Base-by-base conservation (phyloP, 1,140 invertebrate genomes). In the Drosophila jambulina region DNA sequence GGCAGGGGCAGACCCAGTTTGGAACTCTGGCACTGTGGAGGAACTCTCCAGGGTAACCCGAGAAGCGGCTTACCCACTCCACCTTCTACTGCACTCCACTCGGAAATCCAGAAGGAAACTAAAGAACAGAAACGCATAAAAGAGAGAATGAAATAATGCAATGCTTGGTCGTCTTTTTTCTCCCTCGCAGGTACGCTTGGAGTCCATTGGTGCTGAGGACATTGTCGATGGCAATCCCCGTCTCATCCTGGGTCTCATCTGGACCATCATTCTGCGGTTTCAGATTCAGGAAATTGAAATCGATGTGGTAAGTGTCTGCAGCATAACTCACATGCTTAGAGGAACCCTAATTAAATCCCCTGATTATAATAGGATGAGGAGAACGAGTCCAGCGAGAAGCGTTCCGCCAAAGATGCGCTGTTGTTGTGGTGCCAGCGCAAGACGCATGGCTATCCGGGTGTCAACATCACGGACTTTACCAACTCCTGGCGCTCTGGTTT, bases 271-370 rank as follows among this genome's bases (percentile, higher is more conserved):
- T 94, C 94, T 99, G 59, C 94, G 98, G 32, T 99, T 99, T 94
- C 98, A 99, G 95, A 99, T 99, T 82, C 98, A 99, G 94, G 98
- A 99, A 94, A 99, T 99, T 92, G 98, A 99, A 94, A 99, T 99
- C 88, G 97, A 99, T 94, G 97, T 99, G 91, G 96, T 97, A 93
- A 95, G 96, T 95, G 25, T 10, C 27, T 29, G 0, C 3, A 8
- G 12, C 4, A 13, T 8, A 27, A 32, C 21, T 58, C 45, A 1
- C 15, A 40, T 36, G n/a, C 13, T 5, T 2, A 19, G 5, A 58
- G 4, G 45, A 17, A 38, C 34, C 17, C 36, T 36, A 29, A 42
- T 57, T 42, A 46, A 53, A 17, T 54, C 19, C n/a, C n/a, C 4
- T 0, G 5, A 19, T 68, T 12, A 8, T 12, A 9, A 23, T 19